A percentile compares a stretch with the other conserved stretches of the same genome.
Evolutionary conservation across 2,113 vertebrate genomes (phyloP).

Genomic region (Carollia perspicillata): DNA sequence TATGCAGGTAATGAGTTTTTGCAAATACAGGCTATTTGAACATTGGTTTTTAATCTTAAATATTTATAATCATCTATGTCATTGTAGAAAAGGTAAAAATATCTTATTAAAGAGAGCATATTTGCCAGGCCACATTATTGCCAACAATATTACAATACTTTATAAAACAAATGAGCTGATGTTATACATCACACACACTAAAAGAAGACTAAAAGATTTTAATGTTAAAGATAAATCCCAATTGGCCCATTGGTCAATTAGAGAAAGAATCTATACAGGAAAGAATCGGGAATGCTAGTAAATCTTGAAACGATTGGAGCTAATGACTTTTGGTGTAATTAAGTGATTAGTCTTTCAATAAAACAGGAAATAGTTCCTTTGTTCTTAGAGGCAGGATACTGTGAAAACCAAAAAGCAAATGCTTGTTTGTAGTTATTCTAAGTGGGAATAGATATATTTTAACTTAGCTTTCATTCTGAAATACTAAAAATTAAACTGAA

Average conservation of each 20-base stretch:
- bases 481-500: constrained; percentile 10
- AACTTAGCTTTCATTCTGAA: constrained; percentile 13
- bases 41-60: constrained; percentile 26
- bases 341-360: constrained; percentile 45
- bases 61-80: not conserved
- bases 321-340: constrained; percentile 43
- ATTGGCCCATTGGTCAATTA: constrained; percentile 13
- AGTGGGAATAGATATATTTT: not conserved
- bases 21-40: not conserved
- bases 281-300: constrained; percentile 42
- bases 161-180: not conserved
- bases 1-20: not conserved
- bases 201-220: constrained; percentile 3
- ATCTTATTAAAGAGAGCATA: not conserved
- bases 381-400: not conserved
- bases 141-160: not conserved
- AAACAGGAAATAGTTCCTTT: constrained; percentile 17
- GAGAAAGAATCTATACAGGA: constrained; percentile 39
- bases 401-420: not conserved
- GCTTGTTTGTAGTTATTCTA: not conserved
- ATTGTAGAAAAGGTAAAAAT: not conserved
- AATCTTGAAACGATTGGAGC: constrained; percentile 41
- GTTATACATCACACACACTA: not conserved
- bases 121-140: not conserved
- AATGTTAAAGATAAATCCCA: constrained; percentile 33